These are phyloP conservation scores for Cichladusa arquata DNA, from an alignment of 2,113 vertebrate genomes.

Conservation along the genomic window DNA sequence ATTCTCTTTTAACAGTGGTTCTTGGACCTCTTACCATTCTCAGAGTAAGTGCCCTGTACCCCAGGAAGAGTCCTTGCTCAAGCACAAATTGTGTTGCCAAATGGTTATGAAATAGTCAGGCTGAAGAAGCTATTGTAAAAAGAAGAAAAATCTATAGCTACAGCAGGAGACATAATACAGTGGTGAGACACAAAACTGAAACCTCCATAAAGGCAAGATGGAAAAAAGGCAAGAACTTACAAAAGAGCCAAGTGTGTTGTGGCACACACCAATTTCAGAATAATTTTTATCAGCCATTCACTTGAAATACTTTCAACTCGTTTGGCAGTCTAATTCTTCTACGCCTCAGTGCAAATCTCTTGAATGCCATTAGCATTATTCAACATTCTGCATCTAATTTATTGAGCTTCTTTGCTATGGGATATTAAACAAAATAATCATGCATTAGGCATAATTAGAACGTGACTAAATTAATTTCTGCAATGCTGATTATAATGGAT, in stretches of 20 bases:
- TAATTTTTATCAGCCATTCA: not conserved
- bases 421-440: conserved; percentile 17
- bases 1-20: not conserved
- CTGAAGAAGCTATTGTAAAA: not conserved
- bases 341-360: not conserved
- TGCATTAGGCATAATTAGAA: not conserved
- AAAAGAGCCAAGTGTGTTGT: not conserved
- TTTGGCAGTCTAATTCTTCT: not conserved
- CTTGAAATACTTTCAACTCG: not conserved
- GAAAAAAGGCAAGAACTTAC: not conserved
- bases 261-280: not conserved
- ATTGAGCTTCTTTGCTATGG: not conserved
- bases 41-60: not conserved
- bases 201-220: not conserved
- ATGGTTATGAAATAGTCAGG: not conserved
- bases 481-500: not conserved
- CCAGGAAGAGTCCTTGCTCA: not conserved
- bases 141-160: not conserved
- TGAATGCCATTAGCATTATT: not conserved
- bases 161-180: not conserved
- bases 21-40: not conserved
- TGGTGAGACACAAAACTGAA: not conserved
- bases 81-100: not conserved
- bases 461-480: not conserved
- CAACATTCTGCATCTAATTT: not conserved